phyloP scores from a whole-genome alignment of 2,888 invertebrate species.

The Pterostichus niger region DNA sequence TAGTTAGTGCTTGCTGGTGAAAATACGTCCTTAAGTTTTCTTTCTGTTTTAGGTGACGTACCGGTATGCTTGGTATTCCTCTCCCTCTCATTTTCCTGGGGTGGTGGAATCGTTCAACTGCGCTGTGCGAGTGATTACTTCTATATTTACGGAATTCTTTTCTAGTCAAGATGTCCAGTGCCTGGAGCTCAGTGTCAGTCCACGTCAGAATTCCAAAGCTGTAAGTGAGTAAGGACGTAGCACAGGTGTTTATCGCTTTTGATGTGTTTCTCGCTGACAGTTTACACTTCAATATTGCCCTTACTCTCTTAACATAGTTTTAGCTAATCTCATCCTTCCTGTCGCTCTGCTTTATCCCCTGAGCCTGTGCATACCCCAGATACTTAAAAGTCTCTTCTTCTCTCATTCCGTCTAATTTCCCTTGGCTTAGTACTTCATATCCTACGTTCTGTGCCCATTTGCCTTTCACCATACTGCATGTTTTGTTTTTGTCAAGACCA shows the following conservation, averaged over 20 bases:
- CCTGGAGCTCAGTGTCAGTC: slow-evolving; percentile 19
- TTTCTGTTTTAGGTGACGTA: not conserved
- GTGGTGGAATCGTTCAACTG: slow-evolving; percentile 33
- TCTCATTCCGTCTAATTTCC: not conserved
- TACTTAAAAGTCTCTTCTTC: not conserved
- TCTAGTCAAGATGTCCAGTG: slow-evolving; percentile 19
- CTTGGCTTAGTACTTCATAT: no score
- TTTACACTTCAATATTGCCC: not conserved
- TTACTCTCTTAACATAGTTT: not conserved
- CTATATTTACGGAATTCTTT: slow-evolving; percentile 18
- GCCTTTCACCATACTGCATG: no score
- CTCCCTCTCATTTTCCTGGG: slow-evolving; percentile 22
- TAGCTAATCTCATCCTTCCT: not conserved
- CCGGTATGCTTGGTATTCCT: slow-evolving; percentile 24
- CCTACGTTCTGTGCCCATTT: no score
- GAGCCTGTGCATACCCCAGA: not conserved
- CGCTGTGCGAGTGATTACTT: slow-evolving; percentile 26
- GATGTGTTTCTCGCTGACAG: no score
- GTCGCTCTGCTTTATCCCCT: not conserved
- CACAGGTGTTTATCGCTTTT: slow-evolving; percentile 22
- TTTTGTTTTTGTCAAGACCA: no score
- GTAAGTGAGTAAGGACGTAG: slow-evolving; percentile 31
- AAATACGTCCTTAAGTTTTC: not conserved
- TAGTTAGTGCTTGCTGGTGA: not conserved
- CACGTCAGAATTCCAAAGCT: slow-evolving; percentile 28